Evolutionary conservation across 1,140 invertebrate species (phyloP).

Genomic region (Atta colombica): DNA sequence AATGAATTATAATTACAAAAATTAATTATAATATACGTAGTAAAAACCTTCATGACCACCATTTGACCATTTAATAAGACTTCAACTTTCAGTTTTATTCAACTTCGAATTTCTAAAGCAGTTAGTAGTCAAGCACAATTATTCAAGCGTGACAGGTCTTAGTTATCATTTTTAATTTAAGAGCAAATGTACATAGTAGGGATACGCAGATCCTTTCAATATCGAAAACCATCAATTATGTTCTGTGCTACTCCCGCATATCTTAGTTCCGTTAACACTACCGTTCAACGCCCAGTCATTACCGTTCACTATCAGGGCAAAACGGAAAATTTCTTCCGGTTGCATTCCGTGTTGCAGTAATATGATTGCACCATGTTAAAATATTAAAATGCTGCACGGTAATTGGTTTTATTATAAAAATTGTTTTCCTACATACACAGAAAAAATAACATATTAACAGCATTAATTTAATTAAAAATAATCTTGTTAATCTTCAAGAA

Average conservation of each 20-base stretch:
- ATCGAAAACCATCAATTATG: slow-evolving; percentile 22
- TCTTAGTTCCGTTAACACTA: slow-evolving; percentile 25
- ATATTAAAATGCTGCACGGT: background rate
- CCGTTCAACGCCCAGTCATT: slow-evolving; percentile 14
- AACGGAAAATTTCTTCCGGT: slow-evolving; percentile 11
- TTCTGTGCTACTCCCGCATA: slow-evolving; percentile 3
- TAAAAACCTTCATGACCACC: background rate
- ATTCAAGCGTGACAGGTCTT: background rate
- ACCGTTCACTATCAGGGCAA: background rate
- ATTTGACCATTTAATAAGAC: background rate
- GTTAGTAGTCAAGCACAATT: background rate
- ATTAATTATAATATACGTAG: background rate
- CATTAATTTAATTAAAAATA: too few relatives aligned
- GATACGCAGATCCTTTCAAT: slow-evolving; percentile 6
- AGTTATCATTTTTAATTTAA: background rate
- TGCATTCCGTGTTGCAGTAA: background rate
- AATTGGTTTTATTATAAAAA: background rate
- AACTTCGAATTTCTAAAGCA: slow-evolving; percentile 5
- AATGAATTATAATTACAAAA: background rate
- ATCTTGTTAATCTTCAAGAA: too few relatives aligned
- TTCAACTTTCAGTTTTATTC: slow-evolving; percentile 21
- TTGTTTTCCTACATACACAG: background rate
- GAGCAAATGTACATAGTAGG: background rate
- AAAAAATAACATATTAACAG: too few relatives aligned
- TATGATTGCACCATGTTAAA: too few relatives aligned